These are phyloP conservation scores for Lepidurus couesii DNA, from an alignment of 1,140 invertebrate species.

Conservation along the genomic window DNA sequence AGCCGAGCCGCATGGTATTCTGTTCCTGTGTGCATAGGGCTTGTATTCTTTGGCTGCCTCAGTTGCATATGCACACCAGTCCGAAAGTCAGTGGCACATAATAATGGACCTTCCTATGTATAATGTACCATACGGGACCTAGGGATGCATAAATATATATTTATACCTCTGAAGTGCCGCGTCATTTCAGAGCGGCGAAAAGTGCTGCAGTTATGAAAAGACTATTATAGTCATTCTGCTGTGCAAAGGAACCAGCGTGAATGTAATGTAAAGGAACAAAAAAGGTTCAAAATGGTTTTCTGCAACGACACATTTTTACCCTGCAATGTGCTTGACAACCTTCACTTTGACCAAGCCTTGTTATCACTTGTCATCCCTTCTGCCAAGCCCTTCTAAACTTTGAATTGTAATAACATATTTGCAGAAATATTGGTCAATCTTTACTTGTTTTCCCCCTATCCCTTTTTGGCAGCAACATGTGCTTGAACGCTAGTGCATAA, in stretches of 20 bases:
- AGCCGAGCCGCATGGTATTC: not conserved
- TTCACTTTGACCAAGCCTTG: too few species aligned
- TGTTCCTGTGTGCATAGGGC: not conserved
- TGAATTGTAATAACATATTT: too few species aligned
- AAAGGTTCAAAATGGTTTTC: not conserved
- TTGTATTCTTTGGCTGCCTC: not conserved
- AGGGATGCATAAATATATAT: not conserved
- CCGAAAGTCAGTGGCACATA: slow-evolving; percentile 13
- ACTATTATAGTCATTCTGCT: not conserved
- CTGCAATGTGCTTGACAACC: too few species aligned
- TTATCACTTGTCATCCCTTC: too few species aligned
- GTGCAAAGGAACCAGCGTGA: not conserved
- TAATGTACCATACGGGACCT: not conserved
- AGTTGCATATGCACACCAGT: not conserved
- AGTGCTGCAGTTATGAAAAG: slow-evolving; percentile 13
- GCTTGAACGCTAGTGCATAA: too few species aligned
- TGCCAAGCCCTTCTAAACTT: too few species aligned
- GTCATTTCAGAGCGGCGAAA: not conserved
- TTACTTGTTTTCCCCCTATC: too few species aligned
- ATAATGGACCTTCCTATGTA: slow-evolving; percentile 9
- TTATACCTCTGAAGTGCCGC: not conserved
- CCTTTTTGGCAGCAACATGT: too few species aligned
- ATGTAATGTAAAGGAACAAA: not conserved
- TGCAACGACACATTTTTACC: not conserved
- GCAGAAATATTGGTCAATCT: too few species aligned